A percentile compares a stretch with the other conserved stretches of the same genome.
phyloP scores from a whole-genome alignment of 2,797 vertebrate genomes.

The Neopelma chrysocephalum region DNA sequence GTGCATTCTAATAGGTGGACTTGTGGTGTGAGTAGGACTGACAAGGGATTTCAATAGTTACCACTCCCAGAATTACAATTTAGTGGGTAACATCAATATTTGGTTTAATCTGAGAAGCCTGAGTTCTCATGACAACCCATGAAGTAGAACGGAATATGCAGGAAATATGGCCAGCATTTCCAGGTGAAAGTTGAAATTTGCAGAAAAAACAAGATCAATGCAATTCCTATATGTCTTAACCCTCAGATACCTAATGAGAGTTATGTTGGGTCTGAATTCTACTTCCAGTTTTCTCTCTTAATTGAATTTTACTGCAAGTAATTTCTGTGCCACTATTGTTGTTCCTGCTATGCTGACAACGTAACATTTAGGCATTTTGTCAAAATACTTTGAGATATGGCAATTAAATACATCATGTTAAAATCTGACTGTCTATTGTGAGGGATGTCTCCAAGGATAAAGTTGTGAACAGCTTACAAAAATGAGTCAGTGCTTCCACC shows the following conservation, averaged over 20 bases:
- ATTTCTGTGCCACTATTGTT: neutral
- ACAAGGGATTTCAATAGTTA: neutral
- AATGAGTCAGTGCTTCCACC: neutral
- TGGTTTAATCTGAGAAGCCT: neutral
- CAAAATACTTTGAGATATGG: neutral
- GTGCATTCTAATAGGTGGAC: neutral
- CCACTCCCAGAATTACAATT: neutral
- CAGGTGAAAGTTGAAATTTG: neutral
- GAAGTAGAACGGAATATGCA: neutral
- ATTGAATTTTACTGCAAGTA: neutral
- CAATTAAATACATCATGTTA: neutral
- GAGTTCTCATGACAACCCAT: neutral
- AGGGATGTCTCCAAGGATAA: neutral
- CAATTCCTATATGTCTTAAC: neutral
- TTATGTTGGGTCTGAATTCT: neutral
- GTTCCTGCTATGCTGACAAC: neutral
- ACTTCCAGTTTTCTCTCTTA: neutral
- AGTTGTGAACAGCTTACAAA: neutral
- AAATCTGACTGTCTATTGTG: neutral
- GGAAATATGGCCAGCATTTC: neutral
- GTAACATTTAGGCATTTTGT: neutral
- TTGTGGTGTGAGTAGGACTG: neutral
- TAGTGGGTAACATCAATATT: neutral
- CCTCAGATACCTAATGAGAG: neutral
- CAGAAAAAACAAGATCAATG: neutral